A percentile compares a stretch with the other conserved stretches of the same genome.
phyloP scores from a whole-genome alignment of 2,113 vertebrate genomes.

The Chaenogobius annularis region DNA sequence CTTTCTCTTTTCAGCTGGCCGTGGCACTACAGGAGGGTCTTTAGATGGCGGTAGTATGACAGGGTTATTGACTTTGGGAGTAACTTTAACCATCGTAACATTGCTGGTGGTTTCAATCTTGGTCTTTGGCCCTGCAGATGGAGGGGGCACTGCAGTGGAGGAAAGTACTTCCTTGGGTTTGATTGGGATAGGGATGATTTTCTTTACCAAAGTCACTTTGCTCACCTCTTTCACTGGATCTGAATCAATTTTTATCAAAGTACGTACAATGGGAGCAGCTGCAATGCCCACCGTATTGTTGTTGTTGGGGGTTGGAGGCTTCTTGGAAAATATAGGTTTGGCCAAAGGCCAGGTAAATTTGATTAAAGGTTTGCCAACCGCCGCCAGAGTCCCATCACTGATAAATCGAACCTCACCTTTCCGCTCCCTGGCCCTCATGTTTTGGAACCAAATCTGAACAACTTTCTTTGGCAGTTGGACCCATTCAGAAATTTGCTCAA shows the following conservation, averaged over 20 bases:
- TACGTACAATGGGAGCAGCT: constrained; percentile 63
- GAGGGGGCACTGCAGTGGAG: constrained; percentile 43
- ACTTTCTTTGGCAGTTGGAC: constrained; percentile 91
- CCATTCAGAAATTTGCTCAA: constrained; percentile 90
- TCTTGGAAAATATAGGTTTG: constrained; percentile 73
- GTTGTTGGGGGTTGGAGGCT: constrained; percentile 60
- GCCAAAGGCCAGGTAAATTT: constrained; percentile 79
- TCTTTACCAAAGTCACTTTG: constrained; percentile 60
- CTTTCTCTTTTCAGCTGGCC: constrained; percentile 57
- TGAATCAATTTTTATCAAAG: constrained; percentile 65
- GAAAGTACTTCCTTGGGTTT: constrained; percentile 69
- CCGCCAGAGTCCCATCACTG: constrained; percentile 78
- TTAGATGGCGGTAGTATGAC: constrained; percentile 55
- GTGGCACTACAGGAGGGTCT: constrained; percentile 64
- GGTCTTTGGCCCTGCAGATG: constrained; percentile 71
- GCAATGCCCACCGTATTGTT: constrained; percentile 68
- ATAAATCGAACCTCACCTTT: constrained; percentile 88
- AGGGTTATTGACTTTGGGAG: constrained; percentile 62
- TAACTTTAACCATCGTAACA: constrained; percentile 72
- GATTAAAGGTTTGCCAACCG: constrained; percentile 80
- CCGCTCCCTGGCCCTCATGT: constrained; percentile 88
- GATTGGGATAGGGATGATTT: constrained; percentile 60
- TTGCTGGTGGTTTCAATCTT: constrained; percentile 72
- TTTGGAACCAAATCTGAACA: constrained; percentile 95
- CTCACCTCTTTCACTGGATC: constrained; percentile 62